Conservation (phyloP, 2,113 vertebrate genomes). For the Engraulis encrasicolus region DNA sequence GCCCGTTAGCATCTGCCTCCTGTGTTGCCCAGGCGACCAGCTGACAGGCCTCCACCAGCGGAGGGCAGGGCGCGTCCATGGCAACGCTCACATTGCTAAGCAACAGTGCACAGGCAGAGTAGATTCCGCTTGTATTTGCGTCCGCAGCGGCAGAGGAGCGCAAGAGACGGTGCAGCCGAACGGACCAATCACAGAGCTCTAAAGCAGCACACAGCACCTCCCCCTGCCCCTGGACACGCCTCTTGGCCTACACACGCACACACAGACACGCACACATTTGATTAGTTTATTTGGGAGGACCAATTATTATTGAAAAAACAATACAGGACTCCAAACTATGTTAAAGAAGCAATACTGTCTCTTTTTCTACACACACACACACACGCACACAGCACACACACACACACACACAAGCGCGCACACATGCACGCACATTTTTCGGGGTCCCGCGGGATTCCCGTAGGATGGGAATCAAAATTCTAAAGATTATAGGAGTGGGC, state of each 20-base stretch:
- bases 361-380: no score
- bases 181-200: constrained; percentile 60
- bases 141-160: background rate
- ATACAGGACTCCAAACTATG: no score
- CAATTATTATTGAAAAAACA: no score
- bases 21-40: constrained; percentile 74
- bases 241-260: constrained; percentile 37
- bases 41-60: constrained; percentile 77
- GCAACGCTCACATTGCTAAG: constrained; percentile 60
- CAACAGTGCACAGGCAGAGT: constrained; percentile 66
- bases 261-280: no score
- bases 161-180: constrained; percentile 63
- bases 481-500: no score
- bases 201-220: constrained; percentile 39
- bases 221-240: constrained; percentile 30
- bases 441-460: no score
- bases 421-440: no score
- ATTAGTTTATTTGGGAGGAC: no score
- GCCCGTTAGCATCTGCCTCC: constrained; percentile 47
- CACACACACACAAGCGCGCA: no score
- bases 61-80: constrained; percentile 49
- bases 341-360: no score
- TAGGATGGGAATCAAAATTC: no score
- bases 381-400: no score
- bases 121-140: constrained; percentile 37